Evolutionary conservation across 2,113 vertebrate genomes (phyloP).

Genomic region (Aspiorhynchus laticeps): DNA sequence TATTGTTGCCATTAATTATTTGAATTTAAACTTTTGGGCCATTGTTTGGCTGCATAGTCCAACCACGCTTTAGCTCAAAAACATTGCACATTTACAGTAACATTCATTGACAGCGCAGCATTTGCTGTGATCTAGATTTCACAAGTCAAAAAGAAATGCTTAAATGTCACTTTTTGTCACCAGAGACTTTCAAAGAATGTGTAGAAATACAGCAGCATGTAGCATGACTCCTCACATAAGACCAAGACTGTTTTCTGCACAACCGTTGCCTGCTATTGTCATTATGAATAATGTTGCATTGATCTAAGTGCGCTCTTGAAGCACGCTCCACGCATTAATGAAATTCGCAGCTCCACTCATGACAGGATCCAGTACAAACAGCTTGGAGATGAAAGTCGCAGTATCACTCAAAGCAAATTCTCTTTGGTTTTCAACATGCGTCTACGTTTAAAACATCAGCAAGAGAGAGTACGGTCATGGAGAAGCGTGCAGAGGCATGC

Average conservation of each 20-base stretch:
- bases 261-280: constrained; percentile 48
- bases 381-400: constrained; percentile 46
- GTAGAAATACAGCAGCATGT: constrained; percentile 18
- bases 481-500: constrained; percentile 1
- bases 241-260: constrained; percentile 48
- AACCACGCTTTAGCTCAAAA: neutral
- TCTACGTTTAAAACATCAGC: constrained; percentile 46
- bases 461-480: neutral
- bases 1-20: neutral
- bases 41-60: neutral
- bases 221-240: constrained; percentile 17
- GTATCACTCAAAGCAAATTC: constrained; percentile 45
- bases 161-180: constrained; percentile 51
- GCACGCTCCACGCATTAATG: constrained; percentile 51
- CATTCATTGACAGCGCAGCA: constrained; percentile 41
- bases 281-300: constrained; percentile 59
- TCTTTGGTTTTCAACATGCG: constrained; percentile 29
- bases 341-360: constrained; percentile 45
- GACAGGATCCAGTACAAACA: constrained; percentile 53
- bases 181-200: constrained; percentile 49
- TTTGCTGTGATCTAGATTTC: neutral
- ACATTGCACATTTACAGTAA: neutral
- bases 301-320: constrained; percentile 53
- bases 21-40: neutral
- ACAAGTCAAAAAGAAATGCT: constrained; percentile 4